Evolutionary conservation across 1,140 invertebrate species (phyloP).

Genomic region (Pollicipes pollicipes): DNA sequence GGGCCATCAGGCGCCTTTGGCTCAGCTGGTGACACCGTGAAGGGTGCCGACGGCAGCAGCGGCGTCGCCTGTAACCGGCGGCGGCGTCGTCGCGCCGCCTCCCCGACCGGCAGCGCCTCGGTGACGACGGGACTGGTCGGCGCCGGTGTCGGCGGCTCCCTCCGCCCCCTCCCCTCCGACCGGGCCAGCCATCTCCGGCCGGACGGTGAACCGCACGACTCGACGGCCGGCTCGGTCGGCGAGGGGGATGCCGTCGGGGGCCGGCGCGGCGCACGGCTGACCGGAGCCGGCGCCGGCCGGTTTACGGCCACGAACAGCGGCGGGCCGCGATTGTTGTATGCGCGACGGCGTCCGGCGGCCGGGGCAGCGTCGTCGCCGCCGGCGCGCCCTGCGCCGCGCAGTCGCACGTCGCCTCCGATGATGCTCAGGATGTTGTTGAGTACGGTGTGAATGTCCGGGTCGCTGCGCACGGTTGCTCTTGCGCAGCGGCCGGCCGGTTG

Average conservation of each 20-base stretch:
- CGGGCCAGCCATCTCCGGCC: not conserved
- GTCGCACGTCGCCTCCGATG: constrained; percentile 65
- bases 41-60: too few species aligned
- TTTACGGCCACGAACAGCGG: constrained; percentile 17
- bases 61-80: too few species aligned
- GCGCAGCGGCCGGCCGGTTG: not conserved
- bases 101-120: too few species aligned
- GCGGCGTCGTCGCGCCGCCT: too few species aligned
- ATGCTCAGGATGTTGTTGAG: constrained; percentile 76
- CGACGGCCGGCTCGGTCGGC: constrained; percentile 49
- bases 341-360: constrained; percentile 28
- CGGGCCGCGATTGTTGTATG: constrained; percentile 74
- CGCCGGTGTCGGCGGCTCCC: constrained; percentile 17
- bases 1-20: too few species aligned
- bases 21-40: too few species aligned
- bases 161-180: not conserved
- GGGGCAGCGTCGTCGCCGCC: constrained; percentile 14
- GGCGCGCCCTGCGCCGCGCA: constrained; percentile 20
- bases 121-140: constrained; percentile 22
- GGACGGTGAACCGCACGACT: not conserved
- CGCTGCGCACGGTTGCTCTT: constrained; percentile 5
- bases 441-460: constrained; percentile 62
- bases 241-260: constrained; percentile 41
- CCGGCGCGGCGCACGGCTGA: constrained; percentile 8
- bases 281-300: constrained; percentile 28